Conservation (phyloP, 2,888 invertebrate genomes). For the Minunthozetes semirufus region DNA sequence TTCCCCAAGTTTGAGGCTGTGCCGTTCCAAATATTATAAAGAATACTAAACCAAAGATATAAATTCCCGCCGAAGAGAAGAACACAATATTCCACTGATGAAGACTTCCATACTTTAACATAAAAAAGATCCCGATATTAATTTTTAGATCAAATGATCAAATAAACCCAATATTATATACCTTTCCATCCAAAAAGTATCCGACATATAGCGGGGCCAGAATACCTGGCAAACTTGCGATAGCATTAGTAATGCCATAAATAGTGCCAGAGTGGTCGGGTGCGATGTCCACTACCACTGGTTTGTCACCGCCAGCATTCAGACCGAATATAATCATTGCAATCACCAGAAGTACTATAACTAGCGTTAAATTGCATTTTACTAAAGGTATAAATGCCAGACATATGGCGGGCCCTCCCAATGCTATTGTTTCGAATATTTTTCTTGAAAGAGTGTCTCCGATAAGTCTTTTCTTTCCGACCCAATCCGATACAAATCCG, state of each 20-base stretch:
- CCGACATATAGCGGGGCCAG: constrained; percentile 42
- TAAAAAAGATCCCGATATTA: neutral
- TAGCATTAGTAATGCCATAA: constrained; percentile 41
- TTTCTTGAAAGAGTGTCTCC: constrained; percentile 42
- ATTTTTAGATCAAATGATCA: neutral
- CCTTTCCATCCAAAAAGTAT: constrained; percentile 40
- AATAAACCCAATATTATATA: constrained; percentile 20
- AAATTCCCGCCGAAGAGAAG: constrained; percentile 48
- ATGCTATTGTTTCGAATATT: constrained; percentile 42
- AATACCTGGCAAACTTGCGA: constrained; percentile 42
- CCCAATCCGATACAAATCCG: constrained; percentile 41
- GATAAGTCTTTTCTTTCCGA: constrained; percentile 36
- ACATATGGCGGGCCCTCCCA: constrained; percentile 42
- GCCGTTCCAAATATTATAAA: constrained; percentile 30
- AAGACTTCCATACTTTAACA: constrained; percentile 29
- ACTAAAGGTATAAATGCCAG: constrained; percentile 40
- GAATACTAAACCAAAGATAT: constrained; percentile 45
- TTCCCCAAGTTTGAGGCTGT: constrained; percentile 32
- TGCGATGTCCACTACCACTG: constrained; percentile 43
- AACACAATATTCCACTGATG: constrained; percentile 47
- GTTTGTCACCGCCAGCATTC: constrained; percentile 51
- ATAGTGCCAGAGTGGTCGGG: constrained; percentile 42
- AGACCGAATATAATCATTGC: constrained; percentile 50
- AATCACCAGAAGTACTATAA: constrained; percentile 40
- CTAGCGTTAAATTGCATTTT: constrained; percentile 38